These are phyloP conservation scores for Tetraodon nigroviridis DNA, from an alignment of 2,113 vertebrate genomes.

Conservation along the genomic window DNA sequence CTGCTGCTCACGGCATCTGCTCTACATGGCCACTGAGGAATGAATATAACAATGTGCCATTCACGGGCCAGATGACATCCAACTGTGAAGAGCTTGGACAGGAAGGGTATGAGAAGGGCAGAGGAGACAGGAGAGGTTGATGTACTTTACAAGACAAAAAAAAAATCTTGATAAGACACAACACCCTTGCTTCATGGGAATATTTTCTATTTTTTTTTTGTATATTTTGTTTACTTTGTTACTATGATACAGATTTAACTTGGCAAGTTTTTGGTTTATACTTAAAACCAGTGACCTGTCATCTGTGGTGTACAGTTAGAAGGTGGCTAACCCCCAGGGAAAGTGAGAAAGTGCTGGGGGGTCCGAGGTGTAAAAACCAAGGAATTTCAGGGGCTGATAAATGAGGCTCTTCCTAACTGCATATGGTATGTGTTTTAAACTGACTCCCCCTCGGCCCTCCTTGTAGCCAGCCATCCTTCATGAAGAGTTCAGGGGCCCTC, in stretches of 20 bases:
- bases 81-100: conserved; percentile 68
- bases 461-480: conserved; percentile 72
- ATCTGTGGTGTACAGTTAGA: conserved; percentile 65
- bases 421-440: conserved; percentile 78
- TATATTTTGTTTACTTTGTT: conserved; percentile 39
- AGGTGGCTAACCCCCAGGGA: conserved; percentile 67
- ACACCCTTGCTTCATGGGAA: not conserved
- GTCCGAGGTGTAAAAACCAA: conserved; percentile 74
- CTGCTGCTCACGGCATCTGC: conserved; percentile 69
- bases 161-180: conserved; percentile 9
- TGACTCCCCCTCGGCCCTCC: conserved; percentile 73
- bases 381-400: conserved; percentile 73
- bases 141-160: conserved; percentile 48
- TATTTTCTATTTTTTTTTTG: not conserved
- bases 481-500: conserved; percentile 69
- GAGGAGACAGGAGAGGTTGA: conserved; percentile 63
- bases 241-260: conserved; percentile 52
- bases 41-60: conserved; percentile 72
- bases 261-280: conserved; percentile 47
- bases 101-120: conserved; percentile 71
- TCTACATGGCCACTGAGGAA: conserved; percentile 63
- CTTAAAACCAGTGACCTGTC: conserved; percentile 67
- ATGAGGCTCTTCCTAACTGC: conserved; percentile 76
- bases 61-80: conserved; percentile 75
- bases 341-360: conserved; percentile 68